phyloP scores from a whole-genome alignment of 2,113 vertebrate genomes.

The Meles meles region DNA sequence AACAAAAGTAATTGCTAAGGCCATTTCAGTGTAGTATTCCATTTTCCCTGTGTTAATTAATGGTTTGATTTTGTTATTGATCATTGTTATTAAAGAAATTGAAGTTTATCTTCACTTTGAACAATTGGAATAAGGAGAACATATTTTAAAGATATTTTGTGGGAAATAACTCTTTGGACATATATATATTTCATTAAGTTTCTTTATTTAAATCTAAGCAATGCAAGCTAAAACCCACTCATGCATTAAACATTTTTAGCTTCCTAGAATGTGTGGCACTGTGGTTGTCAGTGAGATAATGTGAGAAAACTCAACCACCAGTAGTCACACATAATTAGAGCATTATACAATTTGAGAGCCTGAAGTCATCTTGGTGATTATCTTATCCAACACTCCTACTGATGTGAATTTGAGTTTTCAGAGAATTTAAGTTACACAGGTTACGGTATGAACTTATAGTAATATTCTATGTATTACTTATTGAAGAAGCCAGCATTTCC shows the following conservation, averaged over 20 bases:
- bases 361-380: not conserved
- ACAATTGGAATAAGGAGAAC: not conserved
- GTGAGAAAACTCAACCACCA: not conserved
- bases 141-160: not conserved
- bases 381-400: not conserved
- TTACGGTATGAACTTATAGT: not conserved
- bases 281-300: not conserved
- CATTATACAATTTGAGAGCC: not conserved
- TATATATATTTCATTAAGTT: not conserved
- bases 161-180: not conserved
- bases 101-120: not conserved
- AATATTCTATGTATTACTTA: not conserved
- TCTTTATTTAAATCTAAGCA: conserved; percentile 7
- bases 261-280: not conserved
- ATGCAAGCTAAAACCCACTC: not conserved
- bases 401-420: not conserved
- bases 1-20: not conserved
- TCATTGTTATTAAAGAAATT: not conserved
- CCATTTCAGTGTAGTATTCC: not conserved
- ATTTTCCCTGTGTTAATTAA: not conserved
- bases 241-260: not conserved
- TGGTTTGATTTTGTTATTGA: not conserved
- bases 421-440: not conserved
- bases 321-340: not conserved
- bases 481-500: not conserved